Base-by-base conservation (phyloP, 2,113 vertebrate genomes). In the Microtus ochrogaster region DNA sequence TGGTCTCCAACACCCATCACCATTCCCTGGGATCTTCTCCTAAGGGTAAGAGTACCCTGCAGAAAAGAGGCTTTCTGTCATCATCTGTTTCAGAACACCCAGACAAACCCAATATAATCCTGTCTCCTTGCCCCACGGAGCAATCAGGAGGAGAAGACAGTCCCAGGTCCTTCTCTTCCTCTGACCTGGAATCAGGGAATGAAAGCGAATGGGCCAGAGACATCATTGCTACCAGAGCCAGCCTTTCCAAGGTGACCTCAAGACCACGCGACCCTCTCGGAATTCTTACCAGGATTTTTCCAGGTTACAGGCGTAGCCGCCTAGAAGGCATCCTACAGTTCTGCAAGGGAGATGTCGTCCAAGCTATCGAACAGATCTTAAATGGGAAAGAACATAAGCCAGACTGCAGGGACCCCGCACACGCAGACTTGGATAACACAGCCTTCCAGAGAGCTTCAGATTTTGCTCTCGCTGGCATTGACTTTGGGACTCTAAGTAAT, bases 261-360 rank as follows among this genome's bases (percentile, higher is more conserved):
- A 98, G 97, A 86, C 95, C 98, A 19, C 98, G 98, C 58, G 98
- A 99, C 85, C 99, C 99, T 88, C 98, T 98, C 14, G 98, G 98
- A 22, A 99, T 99, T 90, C 98, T 99, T 96, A 98, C 96, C 82
- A 99, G 98, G 97, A 99, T 99, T 93, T 99, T 99, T 95, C 99
- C 99, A 83, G 98, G 98, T 44, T 98, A 99, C 30, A 99, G 98
- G 76, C 98, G 96, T 22, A 98, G 98, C 97, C 94, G 96, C 3
- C 97, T 99, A 76, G 99, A 99, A 97, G 98, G 98, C 24, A 98
- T 99, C 92, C 98, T 99, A 70, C 98, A 98, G 55, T 98, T 98
- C 74, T 99, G 99, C 98, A 98, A 98, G 81, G 99, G 99, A 3
- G 99, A 99, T 97, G 98, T 99, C 6, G 99, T 99, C 49, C 99